A percentile compares a stretch with the other conserved stretches of the same genome.
Conservation (phyloP, 2,113 vertebrate species). For the Malurus elegans region DNA sequence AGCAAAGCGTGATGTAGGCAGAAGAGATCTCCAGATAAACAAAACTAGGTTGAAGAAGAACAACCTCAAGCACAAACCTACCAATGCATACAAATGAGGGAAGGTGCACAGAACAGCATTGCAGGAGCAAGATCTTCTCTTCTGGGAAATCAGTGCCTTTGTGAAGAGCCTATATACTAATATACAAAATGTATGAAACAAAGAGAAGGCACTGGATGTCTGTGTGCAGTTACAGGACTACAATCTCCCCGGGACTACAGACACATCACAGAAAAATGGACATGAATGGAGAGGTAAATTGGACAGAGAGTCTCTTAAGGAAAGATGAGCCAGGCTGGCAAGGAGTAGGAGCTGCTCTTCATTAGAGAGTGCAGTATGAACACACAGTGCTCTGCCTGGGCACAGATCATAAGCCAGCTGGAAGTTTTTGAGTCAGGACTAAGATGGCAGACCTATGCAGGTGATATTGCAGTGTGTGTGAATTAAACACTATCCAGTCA, state of each 20-base stretch:
- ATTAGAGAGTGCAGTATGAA: background rate
- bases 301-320: fast-evolving
- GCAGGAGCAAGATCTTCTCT: background rate
- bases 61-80: background rate
- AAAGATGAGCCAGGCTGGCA: background rate
- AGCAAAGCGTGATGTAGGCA: background rate
- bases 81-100: background rate
- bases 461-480: background rate
- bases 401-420: background rate
- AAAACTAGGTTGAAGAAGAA: background rate
- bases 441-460: fast-evolving
- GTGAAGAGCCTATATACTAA: background rate
- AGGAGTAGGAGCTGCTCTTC: background rate
- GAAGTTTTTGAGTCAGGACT: background rate
- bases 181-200: background rate
- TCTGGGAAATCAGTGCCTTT: background rate
- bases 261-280: fast-evolving
- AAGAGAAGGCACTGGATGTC: background rate
- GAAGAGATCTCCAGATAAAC: background rate
- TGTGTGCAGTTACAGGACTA: background rate
- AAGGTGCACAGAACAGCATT: background rate
- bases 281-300: fast-evolving
- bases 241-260: background rate
- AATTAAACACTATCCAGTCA: background rate
- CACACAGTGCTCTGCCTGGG: background rate